Conservation (phyloP, 2,888 invertebrate species). For the Sesia apiformis region DNA sequence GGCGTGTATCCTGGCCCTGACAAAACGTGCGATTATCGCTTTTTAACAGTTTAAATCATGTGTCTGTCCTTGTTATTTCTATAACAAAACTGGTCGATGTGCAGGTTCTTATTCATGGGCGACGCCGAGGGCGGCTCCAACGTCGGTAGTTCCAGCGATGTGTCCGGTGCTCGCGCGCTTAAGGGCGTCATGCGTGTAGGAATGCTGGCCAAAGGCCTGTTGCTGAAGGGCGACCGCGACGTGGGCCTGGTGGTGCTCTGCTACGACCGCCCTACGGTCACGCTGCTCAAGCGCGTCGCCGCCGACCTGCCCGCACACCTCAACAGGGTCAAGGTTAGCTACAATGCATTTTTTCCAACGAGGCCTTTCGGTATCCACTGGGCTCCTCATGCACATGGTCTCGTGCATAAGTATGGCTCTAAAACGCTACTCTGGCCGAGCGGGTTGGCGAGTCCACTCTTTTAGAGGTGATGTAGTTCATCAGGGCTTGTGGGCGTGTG, state of each 20-base stretch:
- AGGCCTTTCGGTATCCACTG: no score
- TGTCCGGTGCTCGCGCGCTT: conserved; percentile 77
- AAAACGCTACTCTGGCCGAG: no score
- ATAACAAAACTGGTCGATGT: not conserved
- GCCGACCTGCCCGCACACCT: conserved; percentile 88
- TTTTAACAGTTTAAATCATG: not conserved
- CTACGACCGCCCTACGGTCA: conserved; percentile 93
- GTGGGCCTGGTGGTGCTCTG: conserved; percentile 96
- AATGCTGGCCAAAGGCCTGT: conserved; percentile 81
- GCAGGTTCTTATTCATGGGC: conserved; percentile 56
- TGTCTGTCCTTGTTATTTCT: not conserved
- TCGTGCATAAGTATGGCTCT: no score
- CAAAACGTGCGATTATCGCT: not conserved
- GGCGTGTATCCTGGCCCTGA: no score
- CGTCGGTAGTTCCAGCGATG: conserved; percentile 47
- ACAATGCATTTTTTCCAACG: no score
- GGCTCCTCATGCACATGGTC: no score
- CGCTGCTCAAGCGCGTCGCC: conserved; percentile 90
- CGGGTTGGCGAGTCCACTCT: no score
- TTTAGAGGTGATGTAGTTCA: no score
- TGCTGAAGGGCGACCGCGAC: conserved; percentile 90
- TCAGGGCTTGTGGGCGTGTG: no score
- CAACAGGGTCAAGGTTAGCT: conserved; percentile 70
- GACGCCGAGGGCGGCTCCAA: conserved; percentile 34
- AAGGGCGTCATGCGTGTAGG: conserved; percentile 99